These are phyloP conservation scores for Clostera curtula DNA, from an alignment of 2,888 invertebrate species.

Conservation along the genomic window DNA sequence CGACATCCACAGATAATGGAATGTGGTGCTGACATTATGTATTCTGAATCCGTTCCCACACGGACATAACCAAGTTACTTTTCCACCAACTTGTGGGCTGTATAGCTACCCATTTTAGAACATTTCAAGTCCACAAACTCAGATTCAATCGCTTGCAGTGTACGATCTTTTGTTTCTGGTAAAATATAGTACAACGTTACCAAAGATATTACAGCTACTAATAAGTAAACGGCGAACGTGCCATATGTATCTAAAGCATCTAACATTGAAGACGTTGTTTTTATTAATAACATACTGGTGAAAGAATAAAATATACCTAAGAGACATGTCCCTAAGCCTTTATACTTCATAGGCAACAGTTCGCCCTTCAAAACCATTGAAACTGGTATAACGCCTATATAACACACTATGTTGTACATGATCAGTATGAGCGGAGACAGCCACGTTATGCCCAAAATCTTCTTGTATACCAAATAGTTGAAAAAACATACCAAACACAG, in stretches of 20 bases:
- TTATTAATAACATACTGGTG: slow-evolving; percentile 16
- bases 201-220: slow-evolving; percentile 6
- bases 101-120: slow-evolving; percentile 1
- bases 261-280: slow-evolving; percentile 11
- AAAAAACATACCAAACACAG: slow-evolving; percentile 5
- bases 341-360: slow-evolving; percentile 14
- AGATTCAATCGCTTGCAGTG: slow-evolving; percentile 13
- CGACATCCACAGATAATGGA: too few species aligned
- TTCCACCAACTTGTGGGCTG: neutral
- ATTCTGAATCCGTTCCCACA: too few species aligned
- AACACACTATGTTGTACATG: slow-evolving; percentile 14
- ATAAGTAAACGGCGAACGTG: slow-evolving; percentile 5
- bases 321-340: slow-evolving; percentile 14
- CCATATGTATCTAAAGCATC: slow-evolving; percentile 8
- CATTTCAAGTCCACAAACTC: slow-evolving; percentile 10
- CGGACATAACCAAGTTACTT: slow-evolving; percentile 1
- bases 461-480: slow-evolving; percentile 2
- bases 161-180: slow-evolving; percentile 16
- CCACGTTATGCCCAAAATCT: slow-evolving; percentile 6
- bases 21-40: too few species aligned
- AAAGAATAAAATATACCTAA: slow-evolving; percentile 12
- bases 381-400: slow-evolving; percentile 15
- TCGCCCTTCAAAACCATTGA: slow-evolving; percentile 16
- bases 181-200: slow-evolving; percentile 5
- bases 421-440: slow-evolving; percentile 9